A percentile compares a stretch with the other conserved stretches of the same genome.
phyloP scores from a whole-genome alignment of 2,797 vertebrate species.

The Scolopax bukidnonensis region DNA sequence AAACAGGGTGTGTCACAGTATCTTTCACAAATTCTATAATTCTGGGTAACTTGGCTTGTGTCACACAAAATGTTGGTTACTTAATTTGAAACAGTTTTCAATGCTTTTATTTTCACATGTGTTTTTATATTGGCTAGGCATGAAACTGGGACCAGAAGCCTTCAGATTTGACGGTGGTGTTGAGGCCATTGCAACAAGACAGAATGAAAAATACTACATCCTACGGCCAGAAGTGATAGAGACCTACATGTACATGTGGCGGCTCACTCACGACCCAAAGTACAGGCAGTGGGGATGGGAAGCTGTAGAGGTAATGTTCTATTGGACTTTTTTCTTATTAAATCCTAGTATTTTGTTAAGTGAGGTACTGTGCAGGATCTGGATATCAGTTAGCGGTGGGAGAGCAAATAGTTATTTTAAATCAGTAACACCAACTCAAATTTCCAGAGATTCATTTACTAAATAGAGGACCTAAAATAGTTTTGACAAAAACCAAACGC shows the following conservation, averaged over 20 bases:
- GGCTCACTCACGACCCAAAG: slow-evolving; percentile 95
- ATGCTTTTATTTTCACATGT: neutral
- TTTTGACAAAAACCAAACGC: neutral
- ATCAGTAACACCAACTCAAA: neutral
- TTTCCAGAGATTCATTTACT: neutral
- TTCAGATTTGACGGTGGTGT: slow-evolving; percentile 97
- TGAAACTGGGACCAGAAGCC: slow-evolving; percentile 95
- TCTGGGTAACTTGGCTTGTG: neutral
- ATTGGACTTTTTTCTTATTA: neutral
- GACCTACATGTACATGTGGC: slow-evolving; percentile 99
- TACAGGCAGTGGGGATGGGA: slow-evolving; percentile 99
- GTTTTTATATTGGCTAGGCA: slow-evolving; percentile 72
- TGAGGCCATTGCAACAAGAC: slow-evolving; percentile 96
- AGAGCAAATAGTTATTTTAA: neutral
- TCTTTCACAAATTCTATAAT: neutral
- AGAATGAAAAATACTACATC: slow-evolving; percentile 99
- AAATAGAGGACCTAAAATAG: neutral
- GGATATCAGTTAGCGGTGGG: neutral
- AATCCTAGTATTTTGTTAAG: neutral
- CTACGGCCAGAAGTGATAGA: slow-evolving; percentile 96
- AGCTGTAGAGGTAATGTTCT: slow-evolving; percentile 88
- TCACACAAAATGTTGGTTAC: neutral
- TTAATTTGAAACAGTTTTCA: neutral
- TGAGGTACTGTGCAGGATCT: neutral
- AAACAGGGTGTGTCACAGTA: neutral